Base-by-base conservation (phyloP, 2,888 invertebrate species). In the Marronus borbonicus region DNA sequence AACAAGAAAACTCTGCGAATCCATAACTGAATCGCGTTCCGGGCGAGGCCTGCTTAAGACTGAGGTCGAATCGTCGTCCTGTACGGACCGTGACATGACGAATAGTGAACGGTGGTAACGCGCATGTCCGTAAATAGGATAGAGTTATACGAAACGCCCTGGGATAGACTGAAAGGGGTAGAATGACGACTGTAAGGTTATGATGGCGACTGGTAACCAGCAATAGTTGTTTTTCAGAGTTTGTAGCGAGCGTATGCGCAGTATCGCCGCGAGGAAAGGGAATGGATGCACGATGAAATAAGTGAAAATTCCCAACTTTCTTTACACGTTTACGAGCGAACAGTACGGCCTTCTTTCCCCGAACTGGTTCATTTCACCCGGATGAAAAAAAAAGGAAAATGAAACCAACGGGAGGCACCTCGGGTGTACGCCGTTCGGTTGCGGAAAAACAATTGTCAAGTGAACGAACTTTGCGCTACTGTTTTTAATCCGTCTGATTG, bases 21-120 rank as follows among this genome's bases (percentile, higher is more conserved):
- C 12, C 14, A 3, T n/a, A 28, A 31, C 12, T 60, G 5, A 72
- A 58, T 36, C 62, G 31, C 60, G 31, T 17, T 69, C 69, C 79
- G 75, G 77, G 76, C 79, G 79, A 79, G 76, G 77, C 77, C 79
- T 79, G 62, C 72, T 72, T 28, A 24, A 36, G 60, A 79, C 79
- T 79, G 76, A 79, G 52, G 62, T 62, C 49, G 62, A 77, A 77
- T 70, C 44, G 70, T 58, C 76, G 66, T 68, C 70, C 58, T 68
- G 24, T 20, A 49, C 44, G 62, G 49, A 60, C 55, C 70, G 77
- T 68, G 68, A 69, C 76, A 66, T 55, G 76, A 52, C 76, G 65
- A 66, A 72, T 58, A 72, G 20, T 60, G 20, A 55, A 49, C 24
- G 24, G 20, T 44, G 58, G 20, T 17, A 39, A 28, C 2, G 72